Base-by-base conservation (phyloP, 2,888 invertebrate species). In the Argyra leucocephala region DNA sequence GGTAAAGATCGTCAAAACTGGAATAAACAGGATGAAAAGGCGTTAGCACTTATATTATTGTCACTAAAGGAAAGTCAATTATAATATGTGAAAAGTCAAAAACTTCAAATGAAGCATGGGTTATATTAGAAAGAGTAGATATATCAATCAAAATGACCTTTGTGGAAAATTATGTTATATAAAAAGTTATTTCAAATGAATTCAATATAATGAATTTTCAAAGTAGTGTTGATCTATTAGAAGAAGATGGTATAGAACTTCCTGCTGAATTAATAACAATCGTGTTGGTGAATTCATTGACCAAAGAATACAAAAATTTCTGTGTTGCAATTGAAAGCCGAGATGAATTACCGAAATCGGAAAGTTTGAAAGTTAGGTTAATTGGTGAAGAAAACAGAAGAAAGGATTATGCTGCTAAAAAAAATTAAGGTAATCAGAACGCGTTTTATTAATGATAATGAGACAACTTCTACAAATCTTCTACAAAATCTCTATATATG, bases 201-300 rank as follows among this genome's bases (percentile, higher is more conserved):
- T 26, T 66, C 66, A 22, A 57, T 57, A 36, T 63, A 1, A 61
- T 57, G 18, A 60, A 63, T 22, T 68, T 66, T 24, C 63, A 65
- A 37, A 36, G 37, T 12, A 61, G 31, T n/a, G 65, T 58, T 2
- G 64, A 66, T 22, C 63, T 57, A 18, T 23, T 68, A 57, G 58
- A 61, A 23, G 65, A 65, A 58, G 63, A 61, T 9, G 65, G 68
- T 36, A 61, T 68, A 15, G 22, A 18, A 9, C 37, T 68, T 3
- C 66, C 65, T n/a, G 59, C 31, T 12, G 65, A 66, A 61, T 31
- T 66, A 23, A 31, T 66, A 22, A 48, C 61, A 2, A 63, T 68
- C 3, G 65, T 68, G 68, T 61, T 68, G 4, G 12, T 68, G 31
- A 66, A 66, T 36, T 22, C 64, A 1, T 62, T 68, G 15, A 64